Evolutionary conservation across 1,140 invertebrate genomes (phyloP), one percentile per base, ranked within the genome.

Genomic region (Ctenoplectra terminalis): DNA sequence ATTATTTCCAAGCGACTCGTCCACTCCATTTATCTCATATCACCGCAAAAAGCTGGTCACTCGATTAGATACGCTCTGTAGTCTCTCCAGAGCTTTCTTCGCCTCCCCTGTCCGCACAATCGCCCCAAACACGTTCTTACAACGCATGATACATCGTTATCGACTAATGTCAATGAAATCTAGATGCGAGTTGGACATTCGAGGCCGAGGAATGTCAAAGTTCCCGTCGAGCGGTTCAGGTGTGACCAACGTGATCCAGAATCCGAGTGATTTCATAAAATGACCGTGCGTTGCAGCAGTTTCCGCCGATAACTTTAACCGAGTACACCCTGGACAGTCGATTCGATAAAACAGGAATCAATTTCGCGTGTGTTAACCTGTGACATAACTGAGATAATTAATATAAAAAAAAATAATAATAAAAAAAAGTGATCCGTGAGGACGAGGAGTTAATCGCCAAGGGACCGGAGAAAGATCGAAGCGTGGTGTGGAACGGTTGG

Each of bases 131-230:
- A 34, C 20, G 40, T 13, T 56, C n/a, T n/a, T n/a, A 20, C 15
- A 34, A 61, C 40, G 26, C 26, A 31, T 40, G 40, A 5, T 40
- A 5, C 9, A 5, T 31, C 26, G 1, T 56, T 31, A 58, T 50
- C 50, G 23, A 50, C 31, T 78, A 58, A 78, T 78, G n/a, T 46
- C 46, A 69, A 73, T 73, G 69, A 72, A 72, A 79, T 79, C 34
- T 79, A 79, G 77, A 79, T 79, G 46, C 69, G 34, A 79, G 67
- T 7, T 66, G 26, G 48, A 3, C 34, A 29, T 8, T 56, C 37
- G 74, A 64, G 26, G 17, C 15, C 34, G 34, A 67, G 50, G 61
- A 43, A 67, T 26, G 63, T 67, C 61, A 63, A 34, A 46, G 13
- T 72, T 79, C 69, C 31, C n/a, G 20, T 13, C 40, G n/a, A 61